Conservation (phyloP, 2,797 vertebrate genomes). For the Cuniculus paca region DNA sequence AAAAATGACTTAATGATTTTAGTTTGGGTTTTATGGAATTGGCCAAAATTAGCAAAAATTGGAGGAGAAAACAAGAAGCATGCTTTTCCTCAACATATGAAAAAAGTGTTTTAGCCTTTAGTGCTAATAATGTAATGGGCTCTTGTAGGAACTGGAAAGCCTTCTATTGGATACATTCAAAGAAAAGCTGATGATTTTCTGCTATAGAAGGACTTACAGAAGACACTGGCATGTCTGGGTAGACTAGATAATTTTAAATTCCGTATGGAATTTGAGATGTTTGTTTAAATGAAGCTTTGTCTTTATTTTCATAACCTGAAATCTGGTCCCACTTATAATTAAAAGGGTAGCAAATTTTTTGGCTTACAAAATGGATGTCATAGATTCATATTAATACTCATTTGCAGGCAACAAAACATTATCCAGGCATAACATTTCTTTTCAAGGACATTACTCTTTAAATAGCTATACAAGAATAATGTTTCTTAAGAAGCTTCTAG, state of each 20-base stretch:
- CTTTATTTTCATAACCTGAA: conserved; percentile 21
- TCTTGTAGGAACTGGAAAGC: not conserved
- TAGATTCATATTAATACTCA: conserved; percentile 51
- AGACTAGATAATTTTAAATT: not conserved
- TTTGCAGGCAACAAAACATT: conserved; percentile 59
- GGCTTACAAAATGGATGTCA: conserved; percentile 56
- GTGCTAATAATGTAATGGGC: not conserved
- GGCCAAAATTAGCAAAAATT: not conserved
- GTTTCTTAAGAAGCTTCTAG: conserved; percentile 59
- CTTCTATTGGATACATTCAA: not conserved
- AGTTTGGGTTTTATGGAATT: not conserved
- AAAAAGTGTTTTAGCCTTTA: not conserved
- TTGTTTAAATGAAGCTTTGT: not conserved
- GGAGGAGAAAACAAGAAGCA: not conserved
- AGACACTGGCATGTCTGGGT: not conserved
- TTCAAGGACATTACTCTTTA: conserved; percentile 69
- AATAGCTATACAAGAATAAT: conserved; percentile 62
- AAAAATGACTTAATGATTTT: not conserved
- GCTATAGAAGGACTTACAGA: not conserved
- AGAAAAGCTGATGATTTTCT: not conserved
- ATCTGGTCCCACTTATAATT: not conserved
- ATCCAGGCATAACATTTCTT: conserved; percentile 40
- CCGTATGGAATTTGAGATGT: not conserved
- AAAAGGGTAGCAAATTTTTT: not conserved
- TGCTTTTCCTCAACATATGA: not conserved